Evolutionary conservation across 2,113 vertebrate species (phyloP).

Genomic region (Nycticryphes semicollaris): DNA sequence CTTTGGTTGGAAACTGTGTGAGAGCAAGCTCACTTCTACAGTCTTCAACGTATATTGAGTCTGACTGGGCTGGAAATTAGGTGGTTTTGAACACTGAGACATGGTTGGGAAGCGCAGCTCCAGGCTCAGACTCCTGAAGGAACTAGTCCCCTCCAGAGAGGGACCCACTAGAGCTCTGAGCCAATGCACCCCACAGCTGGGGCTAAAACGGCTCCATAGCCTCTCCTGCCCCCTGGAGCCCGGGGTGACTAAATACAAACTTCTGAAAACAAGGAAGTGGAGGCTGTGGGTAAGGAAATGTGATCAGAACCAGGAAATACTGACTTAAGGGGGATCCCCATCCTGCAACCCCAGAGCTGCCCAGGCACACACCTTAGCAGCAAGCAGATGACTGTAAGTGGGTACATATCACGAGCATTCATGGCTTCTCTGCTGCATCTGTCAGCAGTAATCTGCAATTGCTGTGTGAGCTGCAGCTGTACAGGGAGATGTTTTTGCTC

Average conservation of each 20-base stretch:
- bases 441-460: background rate
- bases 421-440: background rate
- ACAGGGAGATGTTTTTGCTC: background rate
- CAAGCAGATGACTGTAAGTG: accelerated
- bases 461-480: background rate
- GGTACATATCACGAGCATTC: background rate
- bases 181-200: background rate
- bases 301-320: background rate
- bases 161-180: background rate
- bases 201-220: accelerated
- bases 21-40: background rate
- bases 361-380: background rate
- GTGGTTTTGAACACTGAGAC: background rate
- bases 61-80: background rate
- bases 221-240: background rate
- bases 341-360: background rate
- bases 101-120: accelerated
- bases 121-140: background rate
- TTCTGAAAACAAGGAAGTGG: background rate
- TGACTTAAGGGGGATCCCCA: background rate
- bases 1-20: background rate
- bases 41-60: background rate
- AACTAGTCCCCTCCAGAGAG: background rate
- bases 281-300: background rate
- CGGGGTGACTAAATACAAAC: background rate